Percentiles rank a stretch among this genome's conserved stretches.
These are phyloP conservation scores for Rhynchotus rufescens DNA, from an alignment of 2,797 vertebrate species.

Conservation along the genomic window DNA sequence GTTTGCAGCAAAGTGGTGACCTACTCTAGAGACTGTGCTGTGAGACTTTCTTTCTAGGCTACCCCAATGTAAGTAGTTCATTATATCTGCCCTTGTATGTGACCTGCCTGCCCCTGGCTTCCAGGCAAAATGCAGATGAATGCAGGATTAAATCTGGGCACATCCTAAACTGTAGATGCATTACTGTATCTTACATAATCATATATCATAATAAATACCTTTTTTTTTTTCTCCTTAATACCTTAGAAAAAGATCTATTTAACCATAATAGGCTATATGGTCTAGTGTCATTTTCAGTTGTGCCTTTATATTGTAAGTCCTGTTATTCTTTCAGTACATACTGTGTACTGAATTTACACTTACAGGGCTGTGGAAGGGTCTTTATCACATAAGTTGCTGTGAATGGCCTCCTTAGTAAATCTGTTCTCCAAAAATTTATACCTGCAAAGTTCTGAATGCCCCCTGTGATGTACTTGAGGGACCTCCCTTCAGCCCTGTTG, in stretches of 20 bases:
- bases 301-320: neutral
- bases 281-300: conserved; percentile 43
- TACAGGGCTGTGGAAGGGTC: conserved; percentile 4
- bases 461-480: neutral
- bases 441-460: neutral
- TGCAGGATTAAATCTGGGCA: neutral
- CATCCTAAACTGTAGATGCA: neutral
- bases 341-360: neutral
- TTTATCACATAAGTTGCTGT: conserved; percentile 7
- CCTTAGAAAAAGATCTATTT: neutral
- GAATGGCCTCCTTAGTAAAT: neutral
- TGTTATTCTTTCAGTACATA: conserved; percentile 16
- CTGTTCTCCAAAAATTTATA: conserved; percentile 8
- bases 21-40: neutral
- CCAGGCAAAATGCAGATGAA: neutral
- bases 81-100: neutral
- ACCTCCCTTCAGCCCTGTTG: neutral
- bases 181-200: neutral
- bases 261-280: neutral
- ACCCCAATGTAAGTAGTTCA: neutral
- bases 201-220: neutral
- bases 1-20: neutral
- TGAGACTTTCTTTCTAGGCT: neutral
- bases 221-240: neutral
- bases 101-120: neutral